phyloP scores from a whole-genome alignment of 1,140 invertebrate species.

The Helicoverpa zea region DNA sequence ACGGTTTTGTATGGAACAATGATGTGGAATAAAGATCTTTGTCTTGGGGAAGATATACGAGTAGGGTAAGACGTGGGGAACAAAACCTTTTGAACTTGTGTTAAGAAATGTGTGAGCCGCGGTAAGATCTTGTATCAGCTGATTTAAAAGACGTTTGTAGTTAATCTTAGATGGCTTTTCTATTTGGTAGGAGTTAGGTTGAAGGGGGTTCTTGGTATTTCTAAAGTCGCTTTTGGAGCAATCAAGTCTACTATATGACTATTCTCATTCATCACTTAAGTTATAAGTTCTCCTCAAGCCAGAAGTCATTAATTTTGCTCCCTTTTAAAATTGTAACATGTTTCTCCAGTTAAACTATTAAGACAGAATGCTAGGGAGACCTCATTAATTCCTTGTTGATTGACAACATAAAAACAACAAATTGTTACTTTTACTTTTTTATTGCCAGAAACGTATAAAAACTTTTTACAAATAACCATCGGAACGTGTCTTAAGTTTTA shows the following conservation, averaged over 20 bases:
- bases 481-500: constrained; percentile 39
- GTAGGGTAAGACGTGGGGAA: constrained; percentile 18
- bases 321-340: background rate
- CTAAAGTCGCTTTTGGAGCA: too few species aligned
- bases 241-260: too few species aligned
- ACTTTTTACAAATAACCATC: constrained; percentile 22
- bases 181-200: too few species aligned
- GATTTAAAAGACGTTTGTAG: background rate
- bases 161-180: too few species aligned
- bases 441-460: constrained; percentile 12
- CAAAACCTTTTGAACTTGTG: background rate
- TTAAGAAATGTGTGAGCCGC: background rate
- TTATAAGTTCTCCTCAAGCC: too few species aligned
- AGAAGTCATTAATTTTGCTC: too few species aligned
- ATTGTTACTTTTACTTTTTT: constrained; percentile 28
- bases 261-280: too few species aligned
- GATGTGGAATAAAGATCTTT: constrained; percentile 35
- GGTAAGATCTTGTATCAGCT: background rate
- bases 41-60: constrained; percentile 21
- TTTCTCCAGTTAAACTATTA: background rate
- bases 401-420: constrained; percentile 7
- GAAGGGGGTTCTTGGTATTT: too few species aligned
- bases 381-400: constrained; percentile 15
- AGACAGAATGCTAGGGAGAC: background rate
- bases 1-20: constrained; percentile 63